Conservation (phyloP, 2,113 vertebrate species). For the Perca flavescens region DNA sequence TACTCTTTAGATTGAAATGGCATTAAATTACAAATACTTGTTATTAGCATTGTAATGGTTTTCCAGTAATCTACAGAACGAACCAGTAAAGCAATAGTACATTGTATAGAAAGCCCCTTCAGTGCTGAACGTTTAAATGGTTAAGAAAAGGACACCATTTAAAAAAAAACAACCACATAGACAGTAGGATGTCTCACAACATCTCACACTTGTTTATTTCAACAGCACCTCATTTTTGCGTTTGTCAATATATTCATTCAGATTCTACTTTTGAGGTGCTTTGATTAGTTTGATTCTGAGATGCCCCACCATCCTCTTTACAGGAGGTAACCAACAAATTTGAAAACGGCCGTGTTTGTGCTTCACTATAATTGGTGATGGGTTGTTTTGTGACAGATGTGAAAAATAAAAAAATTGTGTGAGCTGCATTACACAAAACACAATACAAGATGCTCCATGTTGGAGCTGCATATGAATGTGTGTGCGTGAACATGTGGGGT, state of each 20-base stretch:
- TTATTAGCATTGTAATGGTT: neutral
- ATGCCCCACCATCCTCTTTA: slow-evolving; percentile 80
- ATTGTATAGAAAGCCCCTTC: neutral
- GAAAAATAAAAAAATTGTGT: slow-evolving; percentile 61
- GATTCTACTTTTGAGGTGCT: slow-evolving; percentile 81
- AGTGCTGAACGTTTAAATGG: neutral
- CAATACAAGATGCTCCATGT: slow-evolving; percentile 74
- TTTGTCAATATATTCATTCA: slow-evolving; percentile 82
- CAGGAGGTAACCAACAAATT: slow-evolving; percentile 81
- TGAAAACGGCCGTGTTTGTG: slow-evolving; percentile 78
- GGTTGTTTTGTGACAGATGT: slow-evolving; percentile 83
- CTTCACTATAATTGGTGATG: slow-evolving; percentile 84
- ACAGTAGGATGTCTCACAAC: slow-evolving; percentile 55
- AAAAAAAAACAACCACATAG: slow-evolving; percentile 27
- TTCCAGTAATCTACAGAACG: neutral
- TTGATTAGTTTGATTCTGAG: slow-evolving; percentile 83
- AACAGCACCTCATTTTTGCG: slow-evolving; percentile 60
- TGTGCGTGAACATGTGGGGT: slow-evolving; percentile 76
- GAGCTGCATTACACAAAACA: slow-evolving; percentile 71
- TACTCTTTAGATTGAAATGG: neutral
- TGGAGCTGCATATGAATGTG: slow-evolving; percentile 81
- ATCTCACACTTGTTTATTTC: slow-evolving; percentile 68
- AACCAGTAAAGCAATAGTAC: neutral
- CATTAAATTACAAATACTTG: neutral
- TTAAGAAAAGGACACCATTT: slow-evolving; percentile 27